phyloP scores from a whole-genome alignment of 2,797 vertebrate species.

The Octomys mimax region DNA sequence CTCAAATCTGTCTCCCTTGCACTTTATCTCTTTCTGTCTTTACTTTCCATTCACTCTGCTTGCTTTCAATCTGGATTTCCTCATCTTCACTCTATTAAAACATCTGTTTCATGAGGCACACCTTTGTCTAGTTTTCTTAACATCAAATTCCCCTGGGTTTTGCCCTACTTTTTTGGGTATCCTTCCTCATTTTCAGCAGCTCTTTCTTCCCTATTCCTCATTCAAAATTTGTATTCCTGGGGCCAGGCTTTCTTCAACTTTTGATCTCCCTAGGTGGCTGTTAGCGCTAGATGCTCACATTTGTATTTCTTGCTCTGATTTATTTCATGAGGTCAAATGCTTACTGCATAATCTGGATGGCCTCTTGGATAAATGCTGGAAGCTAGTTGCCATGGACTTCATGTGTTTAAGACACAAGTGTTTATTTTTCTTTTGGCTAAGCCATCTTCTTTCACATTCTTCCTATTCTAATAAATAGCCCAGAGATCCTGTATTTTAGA shows the following conservation, averaged over 20 bases:
- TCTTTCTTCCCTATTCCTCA: neutral
- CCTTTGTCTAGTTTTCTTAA: neutral
- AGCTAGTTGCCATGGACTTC: neutral
- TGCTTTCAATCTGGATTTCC: neutral
- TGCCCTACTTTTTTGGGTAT: neutral
- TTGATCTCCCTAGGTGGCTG: neutral
- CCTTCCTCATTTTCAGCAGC: neutral
- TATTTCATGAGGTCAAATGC: neutral
- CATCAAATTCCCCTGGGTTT: neutral
- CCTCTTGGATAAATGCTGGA: neutral
- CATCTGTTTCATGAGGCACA: neutral
- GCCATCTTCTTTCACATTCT: neutral
- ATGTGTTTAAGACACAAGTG: neutral
- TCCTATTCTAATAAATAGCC: neutral
- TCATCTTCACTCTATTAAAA: neutral
- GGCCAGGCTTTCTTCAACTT: neutral
- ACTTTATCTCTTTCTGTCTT: neutral
- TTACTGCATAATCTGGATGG: neutral
- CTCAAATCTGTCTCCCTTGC: neutral
- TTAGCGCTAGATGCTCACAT: neutral
- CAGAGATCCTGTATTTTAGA: neutral
- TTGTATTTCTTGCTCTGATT: neutral
- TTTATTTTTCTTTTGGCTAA: constrained; percentile 10
- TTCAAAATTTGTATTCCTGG: neutral
- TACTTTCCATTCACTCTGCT: neutral